A percentile compares a stretch with the other conserved stretches of the same genome.
phyloP scores from a whole-genome alignment of 2,888 invertebrate genomes.

The Pegoplata infirma region DNA sequence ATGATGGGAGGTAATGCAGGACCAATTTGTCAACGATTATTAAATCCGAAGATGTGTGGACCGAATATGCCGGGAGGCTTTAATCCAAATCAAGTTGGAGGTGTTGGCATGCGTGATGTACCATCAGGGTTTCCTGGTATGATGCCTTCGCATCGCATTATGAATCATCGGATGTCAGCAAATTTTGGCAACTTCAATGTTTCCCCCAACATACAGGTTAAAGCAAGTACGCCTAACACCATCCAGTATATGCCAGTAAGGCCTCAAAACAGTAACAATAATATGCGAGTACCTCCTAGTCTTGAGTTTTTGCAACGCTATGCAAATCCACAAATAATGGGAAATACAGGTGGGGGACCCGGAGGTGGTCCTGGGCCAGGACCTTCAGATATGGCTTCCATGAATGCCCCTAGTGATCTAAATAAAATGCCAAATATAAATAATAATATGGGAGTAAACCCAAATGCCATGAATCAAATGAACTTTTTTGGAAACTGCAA shows the following conservation, averaged over 20 bases:
- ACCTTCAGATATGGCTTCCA: conserved; percentile 29
- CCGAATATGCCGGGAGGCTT: conserved; percentile 72
- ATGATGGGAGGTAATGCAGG: conserved; percentile 69
- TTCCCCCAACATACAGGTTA: conserved; percentile 89
- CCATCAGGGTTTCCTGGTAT: conserved; percentile 78
- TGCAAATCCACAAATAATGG: conserved; percentile 85
- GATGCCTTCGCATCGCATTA: conserved; percentile 79
- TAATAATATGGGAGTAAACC: conserved; percentile 56
- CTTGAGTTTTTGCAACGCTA: conserved; percentile 93
- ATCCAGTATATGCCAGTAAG: conserved; percentile 98
- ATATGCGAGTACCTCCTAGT: conserved; percentile 90
- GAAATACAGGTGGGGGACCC: conserved; percentile 61
- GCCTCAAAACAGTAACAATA: conserved; percentile 84
- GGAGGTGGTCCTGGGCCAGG: conserved; percentile 44
- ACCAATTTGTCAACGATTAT: conserved; percentile 78
- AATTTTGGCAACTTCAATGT: conserved; percentile 81
- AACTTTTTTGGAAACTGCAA: conserved; percentile 76
- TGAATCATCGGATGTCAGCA: conserved; percentile 84
- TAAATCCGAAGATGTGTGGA: conserved; percentile 84
- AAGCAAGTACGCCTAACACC: conserved; percentile 97
- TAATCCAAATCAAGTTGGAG: conserved; percentile 65
- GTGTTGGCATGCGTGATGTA: conserved; percentile 70
- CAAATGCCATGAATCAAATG: conserved; percentile 64
- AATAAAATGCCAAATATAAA: conserved; percentile 65
- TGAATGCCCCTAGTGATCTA: conserved; percentile 46